Evolutionary conservation across 2,113 vertebrate species (phyloP).

Genomic region (Scytalopus superciliaris): DNA sequence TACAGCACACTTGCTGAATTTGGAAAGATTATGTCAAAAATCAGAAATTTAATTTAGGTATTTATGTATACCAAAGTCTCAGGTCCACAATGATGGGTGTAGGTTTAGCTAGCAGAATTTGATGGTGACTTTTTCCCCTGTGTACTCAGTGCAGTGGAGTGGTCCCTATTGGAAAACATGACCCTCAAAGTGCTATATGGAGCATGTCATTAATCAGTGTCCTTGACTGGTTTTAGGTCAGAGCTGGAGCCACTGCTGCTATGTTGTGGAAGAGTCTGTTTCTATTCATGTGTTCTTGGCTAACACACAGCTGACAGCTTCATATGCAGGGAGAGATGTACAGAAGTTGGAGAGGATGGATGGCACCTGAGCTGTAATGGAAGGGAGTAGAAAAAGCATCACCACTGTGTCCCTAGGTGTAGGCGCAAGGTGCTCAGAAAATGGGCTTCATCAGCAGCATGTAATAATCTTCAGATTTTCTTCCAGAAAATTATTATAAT

Average conservation of each 20-base stretch:
- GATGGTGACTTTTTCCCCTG: background rate
- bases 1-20: background rate
- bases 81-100: background rate
- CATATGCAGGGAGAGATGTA: background rate
- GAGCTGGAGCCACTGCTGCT: background rate
- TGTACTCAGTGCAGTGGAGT: background rate
- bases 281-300: background rate
- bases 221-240: background rate
- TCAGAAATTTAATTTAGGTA: background rate
- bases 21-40: background rate
- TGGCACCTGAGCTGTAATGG: background rate
- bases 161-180: rapidly evolving
- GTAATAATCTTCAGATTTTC: background rate
- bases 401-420: rapidly evolving
- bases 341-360: background rate
- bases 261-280: background rate
- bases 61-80: background rate
- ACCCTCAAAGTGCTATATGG: background rate
- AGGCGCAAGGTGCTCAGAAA: background rate
- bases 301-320: background rate
- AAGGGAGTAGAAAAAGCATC: background rate
- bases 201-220: background rate
- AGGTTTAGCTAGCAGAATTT: background rate
- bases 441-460: background rate
- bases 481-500: background rate